Evolutionary conservation across 1,140 invertebrate species (phyloP).

Genomic region (Drosophila varians): DNA sequence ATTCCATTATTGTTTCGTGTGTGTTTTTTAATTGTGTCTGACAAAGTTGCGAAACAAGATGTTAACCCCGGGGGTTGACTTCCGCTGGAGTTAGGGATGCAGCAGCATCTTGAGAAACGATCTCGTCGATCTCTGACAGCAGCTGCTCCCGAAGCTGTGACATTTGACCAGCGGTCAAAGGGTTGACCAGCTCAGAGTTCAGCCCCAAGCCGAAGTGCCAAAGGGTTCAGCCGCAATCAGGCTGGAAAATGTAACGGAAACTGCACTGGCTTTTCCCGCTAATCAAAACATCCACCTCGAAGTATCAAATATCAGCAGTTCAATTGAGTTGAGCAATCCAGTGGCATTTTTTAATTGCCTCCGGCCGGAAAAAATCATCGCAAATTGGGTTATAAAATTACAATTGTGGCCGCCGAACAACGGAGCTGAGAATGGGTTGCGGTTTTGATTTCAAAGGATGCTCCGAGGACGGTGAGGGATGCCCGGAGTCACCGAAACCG

Average conservation of each 20-base stretch:
- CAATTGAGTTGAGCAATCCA: conserved; percentile 19
- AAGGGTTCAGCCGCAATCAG: conserved; percentile 36
- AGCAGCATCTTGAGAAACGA: conserved; percentile 39
- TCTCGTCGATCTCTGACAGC: conserved; percentile 37
- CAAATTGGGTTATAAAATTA: conserved; percentile 78
- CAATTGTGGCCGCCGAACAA: conserved; percentile 67
- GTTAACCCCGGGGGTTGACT: conserved; percentile 54
- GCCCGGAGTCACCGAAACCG: conserved; percentile 60
- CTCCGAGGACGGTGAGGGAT: conserved; percentile 59
- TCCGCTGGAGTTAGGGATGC: conserved; percentile 15
- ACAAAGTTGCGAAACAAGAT: conserved; percentile 79
- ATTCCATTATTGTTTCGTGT: conserved; percentile 55
- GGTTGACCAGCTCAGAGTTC: conserved; percentile 44
- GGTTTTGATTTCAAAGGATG: conserved; percentile 74
- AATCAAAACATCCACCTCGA: conserved; percentile 30
- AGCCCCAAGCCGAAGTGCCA: conserved; percentile 5
- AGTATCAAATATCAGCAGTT: conserved; percentile 39
- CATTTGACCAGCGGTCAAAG: conserved; percentile 76
- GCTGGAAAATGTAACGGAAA: conserved; percentile 2
- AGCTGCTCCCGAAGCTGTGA: conserved; percentile 53
- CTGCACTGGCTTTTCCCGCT: background rate
- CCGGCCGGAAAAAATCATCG: conserved; percentile 32
- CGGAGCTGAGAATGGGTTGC: conserved; percentile 59
- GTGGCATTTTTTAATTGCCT: conserved; percentile 33
- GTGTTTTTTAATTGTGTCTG: conserved; percentile 68